Percentiles rank a stretch among this genome's conserved stretches.
Conservation (phyloP, 2,113 vertebrate genomes). For the Ia io region DNA sequence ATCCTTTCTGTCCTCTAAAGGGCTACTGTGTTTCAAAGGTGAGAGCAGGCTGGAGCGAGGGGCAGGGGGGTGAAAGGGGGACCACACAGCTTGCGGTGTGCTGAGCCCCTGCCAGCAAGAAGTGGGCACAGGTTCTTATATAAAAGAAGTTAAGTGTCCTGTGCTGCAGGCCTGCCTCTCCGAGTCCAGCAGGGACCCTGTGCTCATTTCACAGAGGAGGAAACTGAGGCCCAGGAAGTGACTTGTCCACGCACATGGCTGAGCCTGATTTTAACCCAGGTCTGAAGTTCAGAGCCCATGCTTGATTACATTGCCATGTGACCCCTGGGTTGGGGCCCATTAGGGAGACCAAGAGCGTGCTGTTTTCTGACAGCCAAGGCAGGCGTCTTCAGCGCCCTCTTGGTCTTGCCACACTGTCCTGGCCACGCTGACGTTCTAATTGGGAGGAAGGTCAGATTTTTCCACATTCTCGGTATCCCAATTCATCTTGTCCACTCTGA, state of each 20-base stretch:
- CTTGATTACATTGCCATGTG: accelerated
- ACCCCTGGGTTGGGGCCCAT: neutral
- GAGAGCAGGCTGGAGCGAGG: neutral
- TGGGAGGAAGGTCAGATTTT: constrained; percentile 51
- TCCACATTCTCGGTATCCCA: neutral
- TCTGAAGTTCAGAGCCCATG: neutral
- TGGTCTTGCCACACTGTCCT: neutral
- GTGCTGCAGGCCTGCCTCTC: neutral
- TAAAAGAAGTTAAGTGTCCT: accelerated
- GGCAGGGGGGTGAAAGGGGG: neutral
- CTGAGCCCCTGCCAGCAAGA: neutral
- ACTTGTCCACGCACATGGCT: neutral
- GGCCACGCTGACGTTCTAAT: neutral
- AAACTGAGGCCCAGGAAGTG: neutral
- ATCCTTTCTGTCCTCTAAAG: neutral
- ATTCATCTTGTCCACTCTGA: neutral
- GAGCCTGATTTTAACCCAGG: neutral
- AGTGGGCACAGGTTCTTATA: neutral
- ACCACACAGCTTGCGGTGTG: accelerated
- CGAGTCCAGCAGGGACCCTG: neutral
- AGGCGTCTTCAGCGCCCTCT: neutral
- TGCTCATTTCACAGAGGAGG: neutral
- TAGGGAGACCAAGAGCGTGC: accelerated
- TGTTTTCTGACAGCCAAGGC: neutral
- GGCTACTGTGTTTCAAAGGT: neutral